These are phyloP conservation scores for Anagrus nilaparvatae DNA, from an alignment of 1,140 invertebrate genomes.

Conservation along the genomic window DNA sequence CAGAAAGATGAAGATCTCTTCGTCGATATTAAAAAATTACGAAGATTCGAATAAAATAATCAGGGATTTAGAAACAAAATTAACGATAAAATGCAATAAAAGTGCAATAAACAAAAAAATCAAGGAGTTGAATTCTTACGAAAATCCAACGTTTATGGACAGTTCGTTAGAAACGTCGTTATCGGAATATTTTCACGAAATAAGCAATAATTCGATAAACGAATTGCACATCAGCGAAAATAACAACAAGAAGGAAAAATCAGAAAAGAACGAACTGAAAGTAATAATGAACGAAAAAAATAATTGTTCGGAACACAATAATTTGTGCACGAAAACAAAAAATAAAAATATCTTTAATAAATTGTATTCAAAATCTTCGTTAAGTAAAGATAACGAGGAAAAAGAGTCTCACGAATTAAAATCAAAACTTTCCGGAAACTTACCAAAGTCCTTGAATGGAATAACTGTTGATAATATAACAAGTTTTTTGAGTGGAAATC, in stretches of 20 bases:
- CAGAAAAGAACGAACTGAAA: too few species aligned
- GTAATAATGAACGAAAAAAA: too few species aligned
- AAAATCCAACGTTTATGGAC: slow-evolving; percentile 38
- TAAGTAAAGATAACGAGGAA: too few species aligned
- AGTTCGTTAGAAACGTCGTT: slow-evolving; percentile 33
- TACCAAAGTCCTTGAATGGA: slow-evolving; percentile 18
- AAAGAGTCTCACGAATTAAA: neutral
- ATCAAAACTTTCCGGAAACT: neutral
- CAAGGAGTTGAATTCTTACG: slow-evolving; percentile 27
- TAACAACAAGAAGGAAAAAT: neutral
- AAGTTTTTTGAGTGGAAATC: slow-evolving; percentile 24
- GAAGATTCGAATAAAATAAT: neutral
- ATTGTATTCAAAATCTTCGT: too few species aligned
- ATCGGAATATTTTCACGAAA: slow-evolving; percentile 27
- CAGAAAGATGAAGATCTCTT: neutral
- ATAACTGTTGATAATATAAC: slow-evolving; percentile 28
- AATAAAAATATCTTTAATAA: too few species aligned
- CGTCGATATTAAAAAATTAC: neutral
- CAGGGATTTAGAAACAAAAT: slow-evolving; percentile 3
- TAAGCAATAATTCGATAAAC: too few species aligned
- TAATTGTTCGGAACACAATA: too few species aligned
- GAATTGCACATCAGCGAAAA: neutral
- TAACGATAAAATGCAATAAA: slow-evolving; percentile 7
- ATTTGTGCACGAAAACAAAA: too few species aligned
- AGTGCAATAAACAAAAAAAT: slow-evolving; percentile 2